Evolutionary conservation across 2,113 vertebrate genomes (phyloP), one percentile per base, ranked within the genome.

Genomic region (Ophiodon elongatus): DNA sequence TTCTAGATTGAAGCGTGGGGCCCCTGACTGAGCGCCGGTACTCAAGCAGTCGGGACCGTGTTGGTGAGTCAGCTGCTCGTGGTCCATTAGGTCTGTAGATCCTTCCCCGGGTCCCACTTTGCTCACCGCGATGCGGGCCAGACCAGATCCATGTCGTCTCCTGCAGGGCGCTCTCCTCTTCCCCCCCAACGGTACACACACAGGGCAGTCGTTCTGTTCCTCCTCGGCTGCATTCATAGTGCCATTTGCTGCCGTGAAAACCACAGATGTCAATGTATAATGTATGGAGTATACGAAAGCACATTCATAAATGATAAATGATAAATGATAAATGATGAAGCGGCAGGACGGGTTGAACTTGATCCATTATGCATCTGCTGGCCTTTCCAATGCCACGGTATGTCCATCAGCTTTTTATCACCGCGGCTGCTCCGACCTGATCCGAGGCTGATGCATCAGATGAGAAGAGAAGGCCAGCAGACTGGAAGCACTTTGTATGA

Each of bases 221-320:
- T 59, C 57, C 6, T 31, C 25, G 6, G 27, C 57, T 17, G 27
- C 57, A 31, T 17, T 31, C 14, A 60, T 31, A 8, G 1, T 60
- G 10, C 13, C 25, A 31, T 29, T 14, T 59, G 56, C 56, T 29
- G 14, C 6, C 17, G 29, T 19, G 11, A 31, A 31, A 31, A 27
- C 57, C 27, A 60, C 17, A 29, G 57, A 60, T 35, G 6, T 62
- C 29, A 33, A 33, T 62, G 33, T 66, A 43, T 66, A 66, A 43
- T 43, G 37, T 25, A 27, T 66, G 13, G 39, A 66, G 13, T 14
- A 14, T 41, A 31, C 35, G 14, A 62, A 33, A 8, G 2, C 23
- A 66, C 37, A 66, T 41, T 39, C 35, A 64, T 64, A 37, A 37
- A 62, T 62, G 15, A 62, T 62, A n/a, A n/a, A n/a, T n/a, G n/a